A percentile compares a stretch with the other conserved stretches of the same genome.
phyloP scores from a whole-genome alignment of 2,888 invertebrate genomes.

The Ophioninae sp. region DNA sequence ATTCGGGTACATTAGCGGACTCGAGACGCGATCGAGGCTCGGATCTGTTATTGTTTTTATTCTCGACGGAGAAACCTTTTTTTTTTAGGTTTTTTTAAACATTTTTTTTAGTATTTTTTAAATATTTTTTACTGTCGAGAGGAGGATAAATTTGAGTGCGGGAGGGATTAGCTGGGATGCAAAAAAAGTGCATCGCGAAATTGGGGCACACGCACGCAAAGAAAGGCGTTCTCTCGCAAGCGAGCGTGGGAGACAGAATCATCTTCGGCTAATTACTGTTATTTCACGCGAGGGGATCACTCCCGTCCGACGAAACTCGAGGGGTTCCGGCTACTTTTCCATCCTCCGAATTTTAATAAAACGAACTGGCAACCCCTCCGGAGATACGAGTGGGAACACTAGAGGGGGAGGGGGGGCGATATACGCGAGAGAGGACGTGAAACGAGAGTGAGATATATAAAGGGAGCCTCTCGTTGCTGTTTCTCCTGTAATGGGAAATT shows the following conservation, averaged over 20 bases:
- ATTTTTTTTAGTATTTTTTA: constrained; percentile 3
- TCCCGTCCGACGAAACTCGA: constrained; percentile 60
- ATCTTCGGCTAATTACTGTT: constrained; percentile 72
- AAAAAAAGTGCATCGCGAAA: constrained; percentile 61
- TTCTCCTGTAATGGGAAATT: constrained; percentile 75
- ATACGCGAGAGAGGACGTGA: constrained; percentile 33
- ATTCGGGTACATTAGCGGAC: constrained; percentile 9
- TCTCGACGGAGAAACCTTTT: not conserved
- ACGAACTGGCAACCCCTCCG: constrained; percentile 49
- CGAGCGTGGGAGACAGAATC: constrained; percentile 71
- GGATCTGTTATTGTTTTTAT: not conserved
- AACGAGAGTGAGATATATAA: constrained; percentile 49
- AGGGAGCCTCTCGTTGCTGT: constrained; percentile 59
- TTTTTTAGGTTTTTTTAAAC: constrained; percentile 7
- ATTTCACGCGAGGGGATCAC: constrained; percentile 69
- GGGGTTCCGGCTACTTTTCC: constrained; percentile 56
- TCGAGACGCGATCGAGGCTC: constrained; percentile 25
- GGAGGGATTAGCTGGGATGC: constrained; percentile 10
- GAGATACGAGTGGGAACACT: constrained; percentile 41
- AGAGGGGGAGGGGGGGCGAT: constrained; percentile 7
- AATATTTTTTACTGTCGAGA: not conserved
- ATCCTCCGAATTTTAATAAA: constrained; percentile 73
- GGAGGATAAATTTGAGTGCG: not conserved
- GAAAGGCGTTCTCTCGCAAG: constrained; percentile 65
- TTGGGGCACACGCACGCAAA: constrained; percentile 66